phyloP scores from a whole-genome alignment of 2,113 vertebrate genomes.

The Bagarius yarrelli region DNA sequence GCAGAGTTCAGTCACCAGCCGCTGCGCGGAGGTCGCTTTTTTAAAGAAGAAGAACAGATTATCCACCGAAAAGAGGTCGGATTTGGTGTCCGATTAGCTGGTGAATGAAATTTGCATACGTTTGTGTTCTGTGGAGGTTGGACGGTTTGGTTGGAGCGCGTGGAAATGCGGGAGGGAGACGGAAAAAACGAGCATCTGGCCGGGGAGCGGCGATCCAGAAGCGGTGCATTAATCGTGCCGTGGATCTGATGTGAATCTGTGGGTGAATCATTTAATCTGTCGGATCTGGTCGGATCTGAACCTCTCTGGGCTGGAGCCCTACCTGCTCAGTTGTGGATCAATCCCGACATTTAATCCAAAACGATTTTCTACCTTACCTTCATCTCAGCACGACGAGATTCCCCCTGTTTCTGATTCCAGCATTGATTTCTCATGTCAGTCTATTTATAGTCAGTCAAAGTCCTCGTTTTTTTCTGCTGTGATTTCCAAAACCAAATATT shows the following conservation, averaged over 20 bases:
- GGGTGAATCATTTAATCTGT: background rate
- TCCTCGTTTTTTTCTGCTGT: background rate
- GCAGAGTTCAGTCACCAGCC: constrained; percentile 3
- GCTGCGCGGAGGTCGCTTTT: constrained; percentile 32
- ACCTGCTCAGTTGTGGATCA: constrained; percentile 9
- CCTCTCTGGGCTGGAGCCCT: background rate
- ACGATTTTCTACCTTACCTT: background rate
- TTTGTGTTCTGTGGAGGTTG: background rate
- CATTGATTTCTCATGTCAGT: background rate
- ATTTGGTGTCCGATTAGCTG: background rate
- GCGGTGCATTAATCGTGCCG: background rate
- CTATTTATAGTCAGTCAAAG: background rate
- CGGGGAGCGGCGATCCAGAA: constrained; percentile 24
- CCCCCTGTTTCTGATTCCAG: background rate
- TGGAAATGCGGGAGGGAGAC: constrained; percentile 22
- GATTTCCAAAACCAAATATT: constrained; percentile 21
- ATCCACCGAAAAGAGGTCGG: constrained; percentile 28
- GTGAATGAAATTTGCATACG: background rate
- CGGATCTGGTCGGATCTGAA: constrained; percentile 6
- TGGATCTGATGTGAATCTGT: constrained; percentile 4
- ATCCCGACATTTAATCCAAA: constrained; percentile 11
- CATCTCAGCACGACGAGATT: background rate
- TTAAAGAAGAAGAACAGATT: constrained; percentile 32
- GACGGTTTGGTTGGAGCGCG: constrained; percentile 1
- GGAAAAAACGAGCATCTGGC: background rate